phyloP scores from a whole-genome alignment of 2,888 invertebrate genomes.

The Siphonodentalium dalli region DNA sequence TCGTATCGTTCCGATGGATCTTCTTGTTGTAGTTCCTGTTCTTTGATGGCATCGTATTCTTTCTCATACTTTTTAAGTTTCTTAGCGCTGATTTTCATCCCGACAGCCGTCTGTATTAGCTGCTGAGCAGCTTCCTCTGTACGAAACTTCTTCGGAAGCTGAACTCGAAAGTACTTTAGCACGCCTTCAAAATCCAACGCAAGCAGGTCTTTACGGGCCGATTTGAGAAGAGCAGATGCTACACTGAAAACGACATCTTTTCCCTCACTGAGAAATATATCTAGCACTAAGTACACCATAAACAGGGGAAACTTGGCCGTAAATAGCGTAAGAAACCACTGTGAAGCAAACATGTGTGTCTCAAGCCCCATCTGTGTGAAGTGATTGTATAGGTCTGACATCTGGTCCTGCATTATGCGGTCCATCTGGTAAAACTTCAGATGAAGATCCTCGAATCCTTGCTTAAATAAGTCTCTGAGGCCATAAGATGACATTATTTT shows the following conservation, averaged over 20 bases:
- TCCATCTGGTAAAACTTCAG: conserved; percentile 94
- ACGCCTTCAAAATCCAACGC: conserved; percentile 96
- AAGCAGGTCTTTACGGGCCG: conserved; percentile 87
- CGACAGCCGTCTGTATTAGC: conserved; percentile 88
- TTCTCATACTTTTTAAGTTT: conserved; percentile 93
- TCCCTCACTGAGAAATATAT: conserved; percentile 87
- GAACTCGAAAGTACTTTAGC: conserved; percentile 96
- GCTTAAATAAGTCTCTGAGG: conserved; percentile 91
- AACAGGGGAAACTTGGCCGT: conserved; percentile 98
- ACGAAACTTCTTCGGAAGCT: conserved; percentile 94
- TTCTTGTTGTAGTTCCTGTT: conserved; percentile 64
- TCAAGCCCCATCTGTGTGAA: conserved; percentile 81
- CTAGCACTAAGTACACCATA: conserved; percentile 95
- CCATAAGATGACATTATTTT: conserved; percentile 97
- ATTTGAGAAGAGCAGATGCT: conserved; percentile 88
- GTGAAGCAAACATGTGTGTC: conserved; percentile 98
- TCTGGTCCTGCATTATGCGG: conserved; percentile 79
- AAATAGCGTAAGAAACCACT: conserved; percentile 99
- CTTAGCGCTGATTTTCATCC: conserved; percentile 78
- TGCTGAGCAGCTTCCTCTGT: conserved; percentile 87
- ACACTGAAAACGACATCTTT: conserved; percentile 96
- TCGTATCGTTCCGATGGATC: conserved; percentile 68
- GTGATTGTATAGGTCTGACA: conserved; percentile 68
- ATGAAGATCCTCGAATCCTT: conserved; percentile 95
- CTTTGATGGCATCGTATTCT: conserved; percentile 83